These are phyloP conservation scores for Agrotis ipsilon DNA, from an alignment of 2,888 invertebrate genomes.

Conservation along the genomic window DNA sequence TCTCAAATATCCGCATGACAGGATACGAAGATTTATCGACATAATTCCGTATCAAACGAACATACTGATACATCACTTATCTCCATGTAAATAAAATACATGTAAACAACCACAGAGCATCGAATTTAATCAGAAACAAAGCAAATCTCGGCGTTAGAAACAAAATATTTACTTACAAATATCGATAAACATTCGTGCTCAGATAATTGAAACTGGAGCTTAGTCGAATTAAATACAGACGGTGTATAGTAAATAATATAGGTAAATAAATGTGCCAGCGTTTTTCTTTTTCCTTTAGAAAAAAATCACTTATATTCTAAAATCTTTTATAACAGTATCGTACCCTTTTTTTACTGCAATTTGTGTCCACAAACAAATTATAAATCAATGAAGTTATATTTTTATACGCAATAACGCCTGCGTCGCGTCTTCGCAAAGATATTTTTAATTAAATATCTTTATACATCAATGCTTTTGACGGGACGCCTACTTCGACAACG, in stretches of 20 bases:
- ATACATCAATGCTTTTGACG: too few relatives aligned
- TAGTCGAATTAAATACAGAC: conserved; percentile 42
- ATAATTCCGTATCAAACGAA: neutral
- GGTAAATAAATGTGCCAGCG: conserved; percentile 11
- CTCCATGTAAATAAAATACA: conserved; percentile 21
- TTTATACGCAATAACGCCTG: too few relatives aligned
- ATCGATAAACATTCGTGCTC: conserved; percentile 35
- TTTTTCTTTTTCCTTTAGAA: conserved; percentile 4
- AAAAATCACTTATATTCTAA: too few relatives aligned
- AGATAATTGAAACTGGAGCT: conserved; percentile 45
- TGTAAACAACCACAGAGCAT: conserved; percentile 23
- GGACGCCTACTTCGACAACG: too few relatives aligned
- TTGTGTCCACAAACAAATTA: too few relatives aligned
- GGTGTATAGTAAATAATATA: conserved; percentile 7
- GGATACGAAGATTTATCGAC: conserved; percentile 11
- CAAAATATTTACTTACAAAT: conserved; percentile 40
- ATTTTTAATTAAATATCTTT: too few relatives aligned
- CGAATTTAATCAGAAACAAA: conserved; percentile 52
- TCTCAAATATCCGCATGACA: conserved; percentile 27
- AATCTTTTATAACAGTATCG: too few relatives aligned
- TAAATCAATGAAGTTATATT: too few relatives aligned
- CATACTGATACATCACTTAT: conserved; percentile 26
- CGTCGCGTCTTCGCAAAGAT: too few relatives aligned
- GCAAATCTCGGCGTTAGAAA: conserved; percentile 18
- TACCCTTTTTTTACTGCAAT: too few relatives aligned